These are phyloP conservation scores for Stenoptilia bipunctidactyla DNA, from an alignment of 2,888 invertebrate species.

Conservation along the genomic window DNA sequence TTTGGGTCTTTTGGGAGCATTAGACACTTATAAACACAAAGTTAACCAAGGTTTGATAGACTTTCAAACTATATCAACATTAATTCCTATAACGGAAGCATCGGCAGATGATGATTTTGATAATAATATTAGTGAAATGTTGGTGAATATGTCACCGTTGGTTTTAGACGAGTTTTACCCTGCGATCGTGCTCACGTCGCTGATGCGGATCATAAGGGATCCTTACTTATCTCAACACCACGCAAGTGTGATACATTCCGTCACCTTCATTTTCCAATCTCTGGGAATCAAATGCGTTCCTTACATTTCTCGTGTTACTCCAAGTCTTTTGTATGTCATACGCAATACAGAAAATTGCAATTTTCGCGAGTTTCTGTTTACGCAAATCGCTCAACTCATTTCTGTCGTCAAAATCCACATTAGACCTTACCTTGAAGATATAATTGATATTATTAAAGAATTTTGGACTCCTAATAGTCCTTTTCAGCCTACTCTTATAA, in stretches of 20 bases:
- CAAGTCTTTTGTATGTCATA: slow-evolving; percentile 89
- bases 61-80: slow-evolving; percentile 83
- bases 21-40: slow-evolving; percentile 98
- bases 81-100: slow-evolving; percentile 81
- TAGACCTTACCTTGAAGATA: slow-evolving; percentile 93
- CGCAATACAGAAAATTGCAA: slow-evolving; percentile 83
- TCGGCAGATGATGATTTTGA: slow-evolving; percentile 71
- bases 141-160: slow-evolving; percentile 91
- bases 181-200: slow-evolving; percentile 93
- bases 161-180: slow-evolving; percentile 97
- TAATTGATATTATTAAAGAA: slow-evolving; percentile 92
- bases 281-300: slow-evolving; percentile 95
- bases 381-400: slow-evolving; percentile 92
- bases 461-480: slow-evolving; percentile 92
- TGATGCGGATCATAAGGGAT: slow-evolving; percentile 95
- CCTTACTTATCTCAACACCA: slow-evolving; percentile 92
- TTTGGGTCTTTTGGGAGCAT: slow-evolving; percentile 93
- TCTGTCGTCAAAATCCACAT: slow-evolving; percentile 97
- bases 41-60: slow-evolving; percentile 94
- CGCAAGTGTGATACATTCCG: slow-evolving; percentile 94
- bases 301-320: slow-evolving; percentile 91
- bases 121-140: slow-evolving; percentile 88
- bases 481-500: slow-evolving; percentile 89
- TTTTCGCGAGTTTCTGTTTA: slow-evolving; percentile 93
- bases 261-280: slow-evolving; percentile 96